Base-by-base conservation (phyloP, 2,888 invertebrate genomes). In the Luffia ferchaultella region DNA sequence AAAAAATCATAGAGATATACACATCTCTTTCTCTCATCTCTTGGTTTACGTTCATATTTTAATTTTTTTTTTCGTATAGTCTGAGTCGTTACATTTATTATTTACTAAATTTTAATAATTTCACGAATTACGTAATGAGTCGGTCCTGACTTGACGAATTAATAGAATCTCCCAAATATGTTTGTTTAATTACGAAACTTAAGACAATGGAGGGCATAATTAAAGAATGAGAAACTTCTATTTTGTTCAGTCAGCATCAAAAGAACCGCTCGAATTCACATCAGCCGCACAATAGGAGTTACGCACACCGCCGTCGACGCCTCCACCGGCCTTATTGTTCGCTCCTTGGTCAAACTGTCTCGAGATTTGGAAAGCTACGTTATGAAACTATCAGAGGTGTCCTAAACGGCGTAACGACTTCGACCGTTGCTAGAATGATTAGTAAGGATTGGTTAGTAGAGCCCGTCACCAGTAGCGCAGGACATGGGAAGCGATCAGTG, bases 221-320 rank as follows among this genome's bases (percentile, higher is more conserved):
- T 80, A 78, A 74, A 73, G 75, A 78, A 79, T 79, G 79, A 67
- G 77, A 80, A 78, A 70, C 68, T 61, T 64, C 62, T 63, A 63
- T 64, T 64, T 65, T 59, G 67, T 66, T 71, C 69, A 69, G 69
- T 70, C 71, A 72, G 70, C 73, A 69, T 70, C 68, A 73, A 62
- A 63, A 60, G 67, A 66, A 64, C 61, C 69, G 67, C 58, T 56
- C 59, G 53, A 43, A 66, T 76, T 77, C 77, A 65, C 76, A 74
- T 68, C 65, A 45, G 42, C 20, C 49, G 52, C 64, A 70, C 68
- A 70, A 70, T 69, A 60, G 56, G 54, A 49, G 18, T 20, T 51
- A 53, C 53, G 48, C 20, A 42, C 46, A 42, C n/a, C 30, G 30
- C 30, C 30, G 30, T 30, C 30, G 30, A 12, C 30, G 30, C 30